Evolutionary conservation across 2,888 invertebrate genomes (phyloP).

Genomic region (Ennomos quercinarius): DNA sequence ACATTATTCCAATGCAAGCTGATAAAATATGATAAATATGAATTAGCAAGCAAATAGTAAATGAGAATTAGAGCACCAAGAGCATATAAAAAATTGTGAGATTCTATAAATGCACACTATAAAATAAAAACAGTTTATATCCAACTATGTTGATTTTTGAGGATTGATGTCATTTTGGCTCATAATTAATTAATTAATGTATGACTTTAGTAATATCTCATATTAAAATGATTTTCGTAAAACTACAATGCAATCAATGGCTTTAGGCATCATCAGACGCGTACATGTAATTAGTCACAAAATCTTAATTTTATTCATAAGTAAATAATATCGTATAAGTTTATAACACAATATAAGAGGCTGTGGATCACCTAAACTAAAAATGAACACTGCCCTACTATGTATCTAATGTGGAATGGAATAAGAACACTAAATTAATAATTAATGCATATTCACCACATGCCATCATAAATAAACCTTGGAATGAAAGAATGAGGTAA

Average conservation of each 20-base stretch:
- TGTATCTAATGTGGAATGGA: slow-evolving; percentile 59
- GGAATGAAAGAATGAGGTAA: slow-evolving; percentile 25
- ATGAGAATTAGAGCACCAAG: slow-evolving; percentile 53
- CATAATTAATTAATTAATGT: too few relatives aligned
- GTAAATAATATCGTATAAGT: not conserved
- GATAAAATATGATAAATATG: not conserved
- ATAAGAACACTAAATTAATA: slow-evolving; percentile 35
- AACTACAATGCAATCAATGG: slow-evolving; percentile 13
- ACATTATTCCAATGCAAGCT: too few relatives aligned
- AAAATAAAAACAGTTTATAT: not conserved
- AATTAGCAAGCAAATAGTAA: slow-evolving; percentile 35
- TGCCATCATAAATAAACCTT: slow-evolving; percentile 8
- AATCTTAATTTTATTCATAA: slow-evolving; percentile 4
- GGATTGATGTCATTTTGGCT: too few relatives aligned
- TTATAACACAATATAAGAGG: too few relatives aligned
- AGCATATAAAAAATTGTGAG: slow-evolving; percentile 19
- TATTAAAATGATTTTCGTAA: not conserved
- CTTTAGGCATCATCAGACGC: slow-evolving; percentile 6
- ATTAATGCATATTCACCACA: slow-evolving; percentile 1
- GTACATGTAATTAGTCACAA: not conserved
- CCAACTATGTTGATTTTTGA: too few relatives aligned
- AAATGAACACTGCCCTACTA: slow-evolving; percentile 50
- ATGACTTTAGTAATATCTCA: not conserved
- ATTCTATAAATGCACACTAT: slow-evolving; percentile 22
- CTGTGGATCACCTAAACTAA: slow-evolving; percentile 13